Percentiles rank a stretch among this genome's conserved stretches.
Conservation (phyloP, 2,113 vertebrate species). For the Phrynocephalus versicolor region DNA sequence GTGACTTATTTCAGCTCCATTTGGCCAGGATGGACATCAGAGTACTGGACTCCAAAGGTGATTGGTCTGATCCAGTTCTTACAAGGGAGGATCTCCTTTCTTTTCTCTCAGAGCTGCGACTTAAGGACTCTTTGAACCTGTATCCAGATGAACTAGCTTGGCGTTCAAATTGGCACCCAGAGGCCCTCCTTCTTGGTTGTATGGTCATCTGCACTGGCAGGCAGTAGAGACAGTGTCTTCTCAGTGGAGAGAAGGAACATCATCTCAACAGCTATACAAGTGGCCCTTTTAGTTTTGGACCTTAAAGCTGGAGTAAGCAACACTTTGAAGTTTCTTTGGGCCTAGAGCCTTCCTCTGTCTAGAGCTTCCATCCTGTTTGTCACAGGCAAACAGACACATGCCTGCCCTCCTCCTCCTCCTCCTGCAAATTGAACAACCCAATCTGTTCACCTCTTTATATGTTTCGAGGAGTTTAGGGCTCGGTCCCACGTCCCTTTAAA, state of each 20-base stretch:
- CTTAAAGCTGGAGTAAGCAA: neutral
- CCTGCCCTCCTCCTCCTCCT: slow-evolving; percentile 27
- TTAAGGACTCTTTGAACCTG: neutral
- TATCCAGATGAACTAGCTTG: neutral
- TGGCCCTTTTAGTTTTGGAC: too few species aligned
- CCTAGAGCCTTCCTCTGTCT: neutral
- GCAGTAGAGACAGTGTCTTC: too few species aligned
- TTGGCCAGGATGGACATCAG: too few species aligned
- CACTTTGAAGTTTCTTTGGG: slow-evolving; percentile 40
- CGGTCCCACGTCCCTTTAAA: too few species aligned
- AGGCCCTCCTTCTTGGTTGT: neutral
- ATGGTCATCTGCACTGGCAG: neutral
- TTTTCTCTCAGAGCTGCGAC: neutral
- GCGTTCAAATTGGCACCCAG: too few species aligned
- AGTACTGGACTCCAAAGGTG: too few species aligned
- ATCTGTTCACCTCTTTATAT: slow-evolving; percentile 34
- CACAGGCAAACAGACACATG: neutral
- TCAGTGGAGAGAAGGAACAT: too few species aligned
- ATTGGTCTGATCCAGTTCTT: too few species aligned
- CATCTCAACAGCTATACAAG: too few species aligned
- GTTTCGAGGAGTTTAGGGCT: slow-evolving; percentile 22
- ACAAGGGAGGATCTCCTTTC: too few species aligned
- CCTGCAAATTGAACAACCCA: slow-evolving; percentile 50
- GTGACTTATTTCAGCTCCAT: too few species aligned
- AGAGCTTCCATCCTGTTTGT: too few species aligned